Percentiles rank a stretch among this genome's conserved stretches.
Conservation (phyloP, 92 coral and sea anemone species). For the Isaurus tuberculatus region DNA sequence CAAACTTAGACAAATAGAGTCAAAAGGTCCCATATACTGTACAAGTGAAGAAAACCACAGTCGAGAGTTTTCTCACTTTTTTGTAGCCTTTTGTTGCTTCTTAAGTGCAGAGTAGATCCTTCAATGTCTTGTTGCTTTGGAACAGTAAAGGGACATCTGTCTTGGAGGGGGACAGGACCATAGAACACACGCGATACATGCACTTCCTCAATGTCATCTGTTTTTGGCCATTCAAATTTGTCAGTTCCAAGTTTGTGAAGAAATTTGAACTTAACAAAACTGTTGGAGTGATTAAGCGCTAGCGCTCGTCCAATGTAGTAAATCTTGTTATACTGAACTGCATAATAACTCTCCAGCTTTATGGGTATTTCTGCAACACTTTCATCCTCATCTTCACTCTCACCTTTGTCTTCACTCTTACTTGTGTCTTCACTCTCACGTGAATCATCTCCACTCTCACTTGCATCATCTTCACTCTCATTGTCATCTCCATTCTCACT, state of each 20-base stretch:
- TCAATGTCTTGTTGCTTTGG: conserved; percentile 18
- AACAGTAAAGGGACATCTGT: conserved; percentile 33
- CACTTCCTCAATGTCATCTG: conserved; percentile 19
- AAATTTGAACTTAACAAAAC: conserved; percentile 2
- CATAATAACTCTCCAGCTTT: conserved; percentile 14
- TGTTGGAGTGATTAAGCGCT: neutral
- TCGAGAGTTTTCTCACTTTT: neutral
- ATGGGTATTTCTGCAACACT: neutral
- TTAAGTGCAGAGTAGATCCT: conserved; percentile 12
- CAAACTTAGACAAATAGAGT: too few species aligned
- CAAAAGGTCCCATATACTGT: neutral
- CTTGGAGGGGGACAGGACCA: conserved; percentile 33
- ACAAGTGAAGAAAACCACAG: neutral
- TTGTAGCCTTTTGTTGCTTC: conserved; percentile 13
- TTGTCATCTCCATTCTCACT: conserved; percentile 20
- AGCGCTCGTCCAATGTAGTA: conserved; percentile 14
- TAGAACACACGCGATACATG: neutral
- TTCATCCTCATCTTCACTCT: conserved; percentile 14
- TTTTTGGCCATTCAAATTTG: conserved; percentile 20
- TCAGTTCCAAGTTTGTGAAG: conserved; percentile 10
- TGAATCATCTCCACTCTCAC: neutral
- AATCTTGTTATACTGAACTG: conserved; percentile 17
- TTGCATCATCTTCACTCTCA: conserved; percentile 32
- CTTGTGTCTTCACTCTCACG: neutral
- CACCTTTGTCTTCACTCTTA: neutral